These are phyloP conservation scores for Alcis repandata DNA, from an alignment of 2,888 invertebrate genomes.

Conservation along the genomic window DNA sequence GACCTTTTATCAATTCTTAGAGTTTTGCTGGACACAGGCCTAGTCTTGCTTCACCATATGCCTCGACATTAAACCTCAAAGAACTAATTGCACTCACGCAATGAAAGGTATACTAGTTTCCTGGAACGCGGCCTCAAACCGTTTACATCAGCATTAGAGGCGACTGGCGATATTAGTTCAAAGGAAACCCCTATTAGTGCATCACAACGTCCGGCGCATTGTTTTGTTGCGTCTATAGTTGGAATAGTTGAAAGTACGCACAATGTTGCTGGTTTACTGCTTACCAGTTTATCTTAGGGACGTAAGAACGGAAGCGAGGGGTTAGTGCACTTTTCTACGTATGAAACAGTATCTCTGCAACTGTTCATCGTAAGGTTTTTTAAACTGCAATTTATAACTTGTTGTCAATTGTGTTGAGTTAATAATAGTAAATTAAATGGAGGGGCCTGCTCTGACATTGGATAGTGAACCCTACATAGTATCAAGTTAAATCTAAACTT, in stretches of 20 bases:
- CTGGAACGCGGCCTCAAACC: slow-evolving; percentile 54
- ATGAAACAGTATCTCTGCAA: background rate
- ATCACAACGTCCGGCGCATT: slow-evolving; percentile 73
- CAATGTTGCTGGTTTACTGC: slow-evolving; percentile 15
- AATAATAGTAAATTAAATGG: no score
- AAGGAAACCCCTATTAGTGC: slow-evolving; percentile 80
- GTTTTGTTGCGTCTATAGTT: slow-evolving; percentile 68
- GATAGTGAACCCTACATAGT: no score
- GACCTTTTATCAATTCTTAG: no score
- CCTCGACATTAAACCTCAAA: background rate
- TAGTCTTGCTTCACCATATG: background rate
- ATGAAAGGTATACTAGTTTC: slow-evolving; percentile 44
- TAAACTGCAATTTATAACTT: no score
- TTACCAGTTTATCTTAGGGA: slow-evolving; percentile 2
- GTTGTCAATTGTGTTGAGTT: no score
- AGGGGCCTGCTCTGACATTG: no score
- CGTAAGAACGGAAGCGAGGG: background rate
- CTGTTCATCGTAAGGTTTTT: background rate
- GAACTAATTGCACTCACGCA: slow-evolving; percentile 6
- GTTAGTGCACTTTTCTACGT: background rate
- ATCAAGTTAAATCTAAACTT: background rate
- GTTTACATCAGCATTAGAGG: slow-evolving; percentile 63
- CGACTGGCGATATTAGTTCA: slow-evolving; percentile 69
- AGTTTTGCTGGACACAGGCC: background rate
- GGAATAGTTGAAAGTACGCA: slow-evolving; percentile 49